A percentile compares a stretch with the other conserved stretches of the same genome.
These are phyloP conservation scores for Sander lucioperca DNA, from an alignment of 2,113 vertebrate species.

Conservation along the genomic window DNA sequence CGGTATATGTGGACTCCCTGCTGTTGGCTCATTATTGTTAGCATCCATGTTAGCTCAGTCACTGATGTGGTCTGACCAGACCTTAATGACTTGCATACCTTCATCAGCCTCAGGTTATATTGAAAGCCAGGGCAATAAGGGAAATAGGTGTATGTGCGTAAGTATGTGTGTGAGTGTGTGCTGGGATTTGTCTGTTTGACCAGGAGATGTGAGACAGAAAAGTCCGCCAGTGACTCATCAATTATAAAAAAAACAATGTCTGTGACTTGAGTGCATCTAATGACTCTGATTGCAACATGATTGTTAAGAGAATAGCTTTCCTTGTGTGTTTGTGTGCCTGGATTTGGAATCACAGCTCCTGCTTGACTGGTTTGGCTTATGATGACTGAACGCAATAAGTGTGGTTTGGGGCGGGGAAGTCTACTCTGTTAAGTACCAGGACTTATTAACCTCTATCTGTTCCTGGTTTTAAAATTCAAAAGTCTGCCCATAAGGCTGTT, in stretches of 20 bases:
- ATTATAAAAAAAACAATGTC: conserved; percentile 16
- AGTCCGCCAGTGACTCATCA: conserved; percentile 52
- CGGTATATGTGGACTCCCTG: conserved; percentile 63
- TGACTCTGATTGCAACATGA: conserved; percentile 50
- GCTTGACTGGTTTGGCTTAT: conserved; percentile 31
- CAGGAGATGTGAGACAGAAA: conserved; percentile 46
- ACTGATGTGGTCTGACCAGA: conserved; percentile 75
- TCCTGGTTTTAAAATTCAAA: conserved; percentile 70
- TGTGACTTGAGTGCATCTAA: conserved; percentile 26
- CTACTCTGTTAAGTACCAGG: conserved; percentile 65
- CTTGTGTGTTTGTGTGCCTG: conserved; percentile 28
- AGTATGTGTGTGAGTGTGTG: conserved; percentile 36
- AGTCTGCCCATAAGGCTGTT: conserved; percentile 53
- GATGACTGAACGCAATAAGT: conserved; percentile 54
- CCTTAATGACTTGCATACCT: conserved; percentile 70
- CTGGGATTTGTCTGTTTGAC: conserved; percentile 42
- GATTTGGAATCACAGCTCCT: conserved; percentile 54
- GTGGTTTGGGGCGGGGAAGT: conserved; percentile 49
- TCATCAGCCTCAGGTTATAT: conserved; percentile 63
- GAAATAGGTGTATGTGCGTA: conserved; percentile 37
- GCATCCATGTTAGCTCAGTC: conserved; percentile 68
- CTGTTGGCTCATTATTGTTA: conserved; percentile 73
- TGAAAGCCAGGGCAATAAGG: conserved; percentile 31
- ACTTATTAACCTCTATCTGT: conserved; percentile 70
- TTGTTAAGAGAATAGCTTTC: conserved; percentile 35